These are phyloP conservation scores for Ivindomyrus marchei DNA, from an alignment of 2,113 vertebrate species.

Conservation along the genomic window DNA sequence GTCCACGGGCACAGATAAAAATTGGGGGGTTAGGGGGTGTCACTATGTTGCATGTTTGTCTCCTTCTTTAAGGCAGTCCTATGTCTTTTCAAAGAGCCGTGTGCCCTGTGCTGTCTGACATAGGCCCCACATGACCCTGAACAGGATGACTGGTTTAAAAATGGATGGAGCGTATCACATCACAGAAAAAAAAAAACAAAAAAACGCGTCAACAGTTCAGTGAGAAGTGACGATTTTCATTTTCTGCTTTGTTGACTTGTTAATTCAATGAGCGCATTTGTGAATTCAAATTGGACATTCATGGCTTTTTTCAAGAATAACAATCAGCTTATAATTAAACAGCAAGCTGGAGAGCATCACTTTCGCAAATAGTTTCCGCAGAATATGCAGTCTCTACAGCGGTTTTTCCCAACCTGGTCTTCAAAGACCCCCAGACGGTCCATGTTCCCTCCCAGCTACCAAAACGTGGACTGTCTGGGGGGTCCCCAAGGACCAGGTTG, in stretches of 20 bases:
- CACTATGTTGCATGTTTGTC: background rate
- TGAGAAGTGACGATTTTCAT: background rate
- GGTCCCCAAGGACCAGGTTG: background rate
- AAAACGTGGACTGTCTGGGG: background rate
- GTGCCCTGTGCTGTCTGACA: background rate
- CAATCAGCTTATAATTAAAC: background rate
- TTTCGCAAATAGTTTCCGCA: background rate
- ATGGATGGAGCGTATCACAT: background rate
- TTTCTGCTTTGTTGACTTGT: constrained; percentile 6
- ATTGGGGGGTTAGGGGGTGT: background rate
- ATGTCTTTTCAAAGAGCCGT: background rate
- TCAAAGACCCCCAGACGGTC: background rate
- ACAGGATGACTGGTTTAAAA: background rate
- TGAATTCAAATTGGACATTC: background rate
- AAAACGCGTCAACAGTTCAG: background rate
- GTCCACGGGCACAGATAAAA: background rate
- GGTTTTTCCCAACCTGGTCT: background rate
- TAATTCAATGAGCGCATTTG: background rate
- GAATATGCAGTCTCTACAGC: background rate
- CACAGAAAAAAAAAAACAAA: background rate
- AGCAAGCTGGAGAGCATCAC: background rate
- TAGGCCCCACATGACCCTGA: background rate
- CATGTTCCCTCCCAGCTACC: background rate
- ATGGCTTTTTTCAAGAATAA: background rate
- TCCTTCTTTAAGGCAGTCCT: background rate